phyloP scores from a whole-genome alignment of 1,140 invertebrate genomes.

The Telenomus remus region DNA sequence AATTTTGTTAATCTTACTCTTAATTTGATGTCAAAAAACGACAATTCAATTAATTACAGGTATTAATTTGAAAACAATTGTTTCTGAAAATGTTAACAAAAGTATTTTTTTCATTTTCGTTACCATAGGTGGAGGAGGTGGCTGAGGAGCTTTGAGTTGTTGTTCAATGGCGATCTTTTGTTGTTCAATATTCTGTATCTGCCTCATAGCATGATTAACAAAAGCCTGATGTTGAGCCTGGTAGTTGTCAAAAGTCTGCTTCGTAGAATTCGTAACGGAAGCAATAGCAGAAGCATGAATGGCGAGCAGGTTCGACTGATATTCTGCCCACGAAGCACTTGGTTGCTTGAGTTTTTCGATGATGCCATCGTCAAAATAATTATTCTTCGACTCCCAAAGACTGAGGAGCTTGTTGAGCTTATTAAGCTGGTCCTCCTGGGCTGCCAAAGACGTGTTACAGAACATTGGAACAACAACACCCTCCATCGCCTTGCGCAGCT shows the following conservation, averaged over 20 bases:
- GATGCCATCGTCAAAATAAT: slow-evolving; percentile 91
- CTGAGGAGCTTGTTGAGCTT: slow-evolving; percentile 94
- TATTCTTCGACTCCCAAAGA: slow-evolving; percentile 96
- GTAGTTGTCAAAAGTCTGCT: slow-evolving; percentile 86
- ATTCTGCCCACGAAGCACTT: slow-evolving; percentile 86
- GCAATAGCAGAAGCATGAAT: slow-evolving; percentile 85
- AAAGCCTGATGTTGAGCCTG: slow-evolving; percentile 97
- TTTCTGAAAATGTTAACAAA: too few species aligned
- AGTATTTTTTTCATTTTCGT: too few species aligned
- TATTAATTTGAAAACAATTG: too few species aligned
- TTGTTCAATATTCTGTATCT: slow-evolving; percentile 89
- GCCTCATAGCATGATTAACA: slow-evolving; percentile 90
- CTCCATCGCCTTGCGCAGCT: slow-evolving; percentile 93
- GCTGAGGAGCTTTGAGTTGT: slow-evolving; percentile 75
- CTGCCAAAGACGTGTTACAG: slow-evolving; percentile 90
- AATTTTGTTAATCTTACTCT: too few species aligned
- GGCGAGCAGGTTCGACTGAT: slow-evolving; percentile 87
- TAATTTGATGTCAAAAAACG: too few species aligned
- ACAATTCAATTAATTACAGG: too few species aligned
- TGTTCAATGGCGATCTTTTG: slow-evolving; percentile 85
- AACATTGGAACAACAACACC: slow-evolving; percentile 97
- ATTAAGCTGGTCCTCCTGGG: slow-evolving; percentile 88
- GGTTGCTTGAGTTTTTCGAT: slow-evolving; percentile 90
- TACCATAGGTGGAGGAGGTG: too few species aligned
- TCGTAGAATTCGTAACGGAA: slow-evolving; percentile 84